Evolutionary conservation across 2,113 vertebrate genomes (phyloP), one percentile per base, ranked within the genome.

Genomic region (Nibea coibor): DNA sequence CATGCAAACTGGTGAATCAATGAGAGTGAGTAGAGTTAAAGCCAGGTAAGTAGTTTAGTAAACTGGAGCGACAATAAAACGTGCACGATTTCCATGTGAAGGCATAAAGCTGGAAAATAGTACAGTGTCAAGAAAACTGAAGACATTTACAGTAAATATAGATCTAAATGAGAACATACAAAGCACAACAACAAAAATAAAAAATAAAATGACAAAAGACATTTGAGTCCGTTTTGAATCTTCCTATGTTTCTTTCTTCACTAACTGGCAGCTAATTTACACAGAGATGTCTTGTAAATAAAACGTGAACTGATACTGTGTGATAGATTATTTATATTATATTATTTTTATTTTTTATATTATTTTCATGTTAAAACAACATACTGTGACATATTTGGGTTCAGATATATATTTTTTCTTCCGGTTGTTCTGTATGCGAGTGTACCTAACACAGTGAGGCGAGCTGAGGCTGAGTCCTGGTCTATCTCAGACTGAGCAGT

Each of bases 401-500:
- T 31, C 20, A 31, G 12, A 57, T 9, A 17, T 48, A n/a, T 20
- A 35, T 35, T 45, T 20, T 16, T 24, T 14, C 0, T 5, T 68
- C 31, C 53, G 19, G 17, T 16, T 26, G 26, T 12, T 47, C 26
- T 67, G 57, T 17, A 2, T 56, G 62, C 48, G n/a, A 43, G 54
- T 79, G 78, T 97, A 99, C 98, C 97, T 88, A 96, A 93, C 28
- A 99, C 97, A 0, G 95, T 98, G 89, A 99, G 97, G 70, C 95
- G 94, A 2, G 97, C 98, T 66, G 97, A 98, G 39, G 97, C 96
- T 0, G 91, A 94, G 87, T 97, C 96, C 82, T 95, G 94, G 92
- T 99, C 98, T 84, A 99, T 95, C 77, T 98, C 97, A 0, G 98
- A 97, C 89, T 91, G 96, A 16, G 95, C 97, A 0, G 95, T 68